These are phyloP conservation scores for Drosophila pachea DNA, from an alignment of 1,140 invertebrate genomes.

Conservation along the genomic window DNA sequence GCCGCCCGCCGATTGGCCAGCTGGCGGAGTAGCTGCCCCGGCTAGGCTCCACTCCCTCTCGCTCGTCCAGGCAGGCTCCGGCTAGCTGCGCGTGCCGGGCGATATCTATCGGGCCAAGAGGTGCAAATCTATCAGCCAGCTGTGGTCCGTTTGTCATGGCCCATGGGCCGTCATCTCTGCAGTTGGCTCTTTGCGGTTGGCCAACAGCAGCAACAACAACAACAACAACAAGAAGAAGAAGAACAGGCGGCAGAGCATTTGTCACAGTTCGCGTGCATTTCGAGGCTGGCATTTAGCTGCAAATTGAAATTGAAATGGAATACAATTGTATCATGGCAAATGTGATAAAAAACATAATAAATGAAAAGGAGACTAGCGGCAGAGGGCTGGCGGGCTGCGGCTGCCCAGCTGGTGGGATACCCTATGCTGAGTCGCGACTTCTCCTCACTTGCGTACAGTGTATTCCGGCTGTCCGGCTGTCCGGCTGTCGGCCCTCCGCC, in stretches of 20 bases:
- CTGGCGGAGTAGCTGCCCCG: background rate
- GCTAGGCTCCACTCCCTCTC: background rate
- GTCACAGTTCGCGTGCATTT: constrained; percentile 50
- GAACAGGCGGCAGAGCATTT: constrained; percentile 14
- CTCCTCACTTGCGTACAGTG: background rate
- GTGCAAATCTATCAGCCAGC: constrained; percentile 34
- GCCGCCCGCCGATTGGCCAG: constrained; percentile 15
- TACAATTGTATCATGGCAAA: background rate
- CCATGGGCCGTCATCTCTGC: constrained; percentile 45
- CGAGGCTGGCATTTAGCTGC: constrained; percentile 38
- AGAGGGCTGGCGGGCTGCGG: no score
- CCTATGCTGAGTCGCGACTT: no score
- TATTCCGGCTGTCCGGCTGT: background rate
- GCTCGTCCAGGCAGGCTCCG: background rate
- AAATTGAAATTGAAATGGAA: constrained; percentile 53
- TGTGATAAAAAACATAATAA: background rate
- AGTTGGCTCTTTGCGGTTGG: constrained; percentile 19
- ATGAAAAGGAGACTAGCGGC: no score
- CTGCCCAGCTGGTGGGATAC: no score
- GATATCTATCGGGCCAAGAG: constrained; percentile 6
- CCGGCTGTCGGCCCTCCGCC: no score
- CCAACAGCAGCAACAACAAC: constrained; percentile 1
- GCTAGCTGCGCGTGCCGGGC: constrained; percentile 1
- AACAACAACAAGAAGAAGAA: background rate
- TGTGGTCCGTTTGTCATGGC: constrained; percentile 33